Base-by-base conservation (phyloP, 2,797 vertebrate species). In the Gorsachius magnificus region DNA sequence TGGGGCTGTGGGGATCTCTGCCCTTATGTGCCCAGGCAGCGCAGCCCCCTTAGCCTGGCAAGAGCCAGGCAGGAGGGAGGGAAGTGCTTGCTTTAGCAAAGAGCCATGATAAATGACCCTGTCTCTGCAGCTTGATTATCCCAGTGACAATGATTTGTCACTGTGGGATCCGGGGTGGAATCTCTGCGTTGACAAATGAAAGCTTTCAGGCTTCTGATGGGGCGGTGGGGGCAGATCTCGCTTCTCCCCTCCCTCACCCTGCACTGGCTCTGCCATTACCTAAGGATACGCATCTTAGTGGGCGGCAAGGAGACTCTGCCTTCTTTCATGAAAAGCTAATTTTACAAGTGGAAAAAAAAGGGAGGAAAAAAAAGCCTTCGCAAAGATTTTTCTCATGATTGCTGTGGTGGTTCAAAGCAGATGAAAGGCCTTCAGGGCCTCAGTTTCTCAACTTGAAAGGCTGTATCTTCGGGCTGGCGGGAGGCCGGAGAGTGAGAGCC, bases 251-350 rank as follows among this genome's bases (percentile, higher is more conserved):
- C 35, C 80, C 21, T 77, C 2, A 0, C 22, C 60, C 33, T 18
- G 50, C 22, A 1, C 46, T 10, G 14, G 35, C 29, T 71, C 53
- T 66, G 25, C 57, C n/a, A 8, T 38, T 41, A 28, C n/a, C 16
- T 8, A 6, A 22, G 45, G 54, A 11, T 17, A 16, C 2, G 0
- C 1, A 4, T 9, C 26, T 4, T 6, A 9, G 19, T 6, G 22
- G 69, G 54, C 36, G 56, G 56, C 9, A 11, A 31, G 64, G 64
- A 71, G 50, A 21, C 0, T 1, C 36, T 24, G 33, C 51, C 16
- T 60, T 58, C 58, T 68, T 31, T 33, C 28, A 13, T 6, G 9
- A 28, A 28, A 69, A 87, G 70, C 17, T 68, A 6, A 66, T 87
- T 87, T 71, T 57, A 72, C 13, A 53, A 57, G 13, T 3, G 2